phyloP scores from a whole-genome alignment of 2,888 invertebrate species.

The Trachelus tabidus region DNA sequence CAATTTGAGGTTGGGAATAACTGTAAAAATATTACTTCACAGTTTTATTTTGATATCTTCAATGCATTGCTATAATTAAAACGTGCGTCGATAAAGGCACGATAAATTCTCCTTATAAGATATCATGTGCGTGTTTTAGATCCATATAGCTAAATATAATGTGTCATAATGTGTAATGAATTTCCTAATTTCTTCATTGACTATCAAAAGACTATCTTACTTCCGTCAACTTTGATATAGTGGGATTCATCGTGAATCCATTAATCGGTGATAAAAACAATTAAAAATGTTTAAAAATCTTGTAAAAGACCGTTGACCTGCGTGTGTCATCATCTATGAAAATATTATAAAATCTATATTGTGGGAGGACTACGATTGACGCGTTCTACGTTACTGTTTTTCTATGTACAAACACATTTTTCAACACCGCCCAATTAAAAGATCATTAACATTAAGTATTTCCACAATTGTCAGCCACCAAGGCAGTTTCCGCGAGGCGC shows the following conservation, averaged over 20 bases:
- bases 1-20: not conserved
- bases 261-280: not conserved
- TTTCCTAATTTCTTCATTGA: not conserved
- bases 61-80: constrained; percentile 2
- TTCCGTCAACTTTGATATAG: not conserved
- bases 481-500: not conserved
- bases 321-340: not conserved
- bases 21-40: constrained; percentile 9
- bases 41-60: not conserved
- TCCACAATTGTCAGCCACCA: not conserved
- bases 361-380: not conserved
- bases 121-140: constrained; percentile 9
- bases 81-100: constrained; percentile 5
- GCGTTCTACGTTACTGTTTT: not conserved
- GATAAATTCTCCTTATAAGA: not conserved
- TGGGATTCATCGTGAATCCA: not conserved
- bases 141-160: not conserved
- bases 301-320: not conserved
- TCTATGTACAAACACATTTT: not conserved
- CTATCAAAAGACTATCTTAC: not conserved
- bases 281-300: not conserved
- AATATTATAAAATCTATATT: not conserved
- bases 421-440: not conserved
- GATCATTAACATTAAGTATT: not conserved
- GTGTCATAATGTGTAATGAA: not conserved